Evolutionary conservation across 2,797 vertebrate species (phyloP).

Genomic region (Cynopterus sphinx): DNA sequence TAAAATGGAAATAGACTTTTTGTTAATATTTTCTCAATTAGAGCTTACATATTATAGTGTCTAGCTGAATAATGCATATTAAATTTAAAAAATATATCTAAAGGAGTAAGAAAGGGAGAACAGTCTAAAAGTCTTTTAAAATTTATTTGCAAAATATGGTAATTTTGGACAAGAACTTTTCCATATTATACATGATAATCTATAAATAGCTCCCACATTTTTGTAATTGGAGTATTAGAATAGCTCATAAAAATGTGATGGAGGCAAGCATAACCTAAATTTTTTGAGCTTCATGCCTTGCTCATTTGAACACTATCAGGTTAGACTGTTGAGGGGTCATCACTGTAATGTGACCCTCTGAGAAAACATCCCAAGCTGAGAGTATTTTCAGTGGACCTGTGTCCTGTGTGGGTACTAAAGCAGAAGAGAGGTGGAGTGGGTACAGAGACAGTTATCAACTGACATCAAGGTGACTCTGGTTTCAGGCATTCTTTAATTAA

Average conservation of each 20-base stretch:
- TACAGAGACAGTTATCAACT: neutral
- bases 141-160: neutral
- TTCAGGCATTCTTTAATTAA: neutral
- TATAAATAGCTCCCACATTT: neutral
- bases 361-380: fast-evolving
- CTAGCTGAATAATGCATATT: neutral
- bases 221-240: neutral
- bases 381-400: neutral
- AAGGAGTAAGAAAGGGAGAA: neutral
- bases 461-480: neutral
- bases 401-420: neutral
- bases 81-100: neutral
- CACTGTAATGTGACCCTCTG: neutral
- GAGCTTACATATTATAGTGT: neutral
- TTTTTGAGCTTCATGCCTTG: neutral
- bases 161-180: neutral
- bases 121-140: neutral
- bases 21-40: neutral
- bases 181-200: neutral
- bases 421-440: neutral
- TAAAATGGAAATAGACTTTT: neutral
- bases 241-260: neutral
- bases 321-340: neutral
- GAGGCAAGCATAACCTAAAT: neutral
- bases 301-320: neutral